Evolutionary conservation across 2,797 vertebrate genomes (phyloP).

Genomic region (Pipistrellus kuhlii): DNA sequence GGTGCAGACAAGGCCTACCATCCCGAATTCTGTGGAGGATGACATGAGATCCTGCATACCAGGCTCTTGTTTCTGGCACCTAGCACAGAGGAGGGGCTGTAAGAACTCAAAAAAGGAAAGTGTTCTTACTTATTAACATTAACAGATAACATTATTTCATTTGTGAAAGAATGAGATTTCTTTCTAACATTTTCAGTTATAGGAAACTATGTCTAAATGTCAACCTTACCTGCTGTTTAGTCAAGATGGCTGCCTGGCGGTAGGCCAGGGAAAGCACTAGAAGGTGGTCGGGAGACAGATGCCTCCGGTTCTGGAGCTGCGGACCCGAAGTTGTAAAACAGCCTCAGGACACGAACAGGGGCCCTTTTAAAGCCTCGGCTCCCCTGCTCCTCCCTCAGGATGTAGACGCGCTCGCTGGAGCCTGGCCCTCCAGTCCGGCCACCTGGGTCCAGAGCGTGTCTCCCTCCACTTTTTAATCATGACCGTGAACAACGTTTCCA

Average conservation of each 20-base stretch:
- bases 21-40: background rate
- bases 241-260: background rate
- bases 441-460: background rate
- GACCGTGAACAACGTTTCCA: background rate
- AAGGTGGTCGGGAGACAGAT: background rate
- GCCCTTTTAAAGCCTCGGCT: background rate
- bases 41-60: rapidly evolving
- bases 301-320: background rate
- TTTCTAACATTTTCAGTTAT: background rate
- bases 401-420: background rate
- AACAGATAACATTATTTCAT: background rate
- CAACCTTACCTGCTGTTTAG: background rate
- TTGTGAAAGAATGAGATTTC: background rate
- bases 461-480: background rate
- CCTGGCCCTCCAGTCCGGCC: background rate
- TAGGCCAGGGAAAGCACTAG: background rate
- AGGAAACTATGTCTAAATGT: background rate
- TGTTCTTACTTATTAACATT: background rate
- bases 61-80: background rate
- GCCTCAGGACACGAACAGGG: background rate
- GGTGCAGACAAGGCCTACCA: background rate
- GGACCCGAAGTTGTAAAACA: background rate
- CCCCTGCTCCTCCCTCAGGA: background rate
- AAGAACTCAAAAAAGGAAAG: background rate
- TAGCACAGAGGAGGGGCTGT: background rate